These are phyloP conservation scores for Pteronotus mesoamericanus DNA, from an alignment of 2,797 vertebrate species.

Conservation along the genomic window DNA sequence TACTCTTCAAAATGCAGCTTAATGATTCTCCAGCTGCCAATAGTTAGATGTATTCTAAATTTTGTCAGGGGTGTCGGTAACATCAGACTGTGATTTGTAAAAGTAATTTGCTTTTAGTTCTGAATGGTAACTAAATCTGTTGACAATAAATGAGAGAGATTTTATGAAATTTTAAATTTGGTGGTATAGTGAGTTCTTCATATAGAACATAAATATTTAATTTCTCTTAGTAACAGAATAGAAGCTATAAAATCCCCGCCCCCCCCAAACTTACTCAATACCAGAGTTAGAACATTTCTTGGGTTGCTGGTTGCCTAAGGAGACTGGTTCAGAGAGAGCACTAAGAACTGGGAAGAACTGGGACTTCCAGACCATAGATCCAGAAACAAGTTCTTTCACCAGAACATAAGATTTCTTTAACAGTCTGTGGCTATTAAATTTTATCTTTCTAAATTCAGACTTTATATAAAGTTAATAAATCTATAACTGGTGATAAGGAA, in stretches of 20 bases:
- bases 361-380: not conserved
- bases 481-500: not conserved
- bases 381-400: not conserved
- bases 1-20: not conserved
- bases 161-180: not conserved
- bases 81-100: not conserved
- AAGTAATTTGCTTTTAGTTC: slow-evolving; percentile 9
- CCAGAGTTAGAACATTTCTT: not conserved
- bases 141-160: not conserved
- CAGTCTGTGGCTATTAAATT: not conserved
- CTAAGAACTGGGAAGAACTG: not conserved
- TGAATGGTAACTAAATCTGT: not conserved
- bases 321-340: not conserved
- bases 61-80: not conserved
- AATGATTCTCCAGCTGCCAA: not conserved
- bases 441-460: not conserved
- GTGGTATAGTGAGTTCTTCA: not conserved
- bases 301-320: not conserved
- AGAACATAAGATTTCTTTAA: not conserved
- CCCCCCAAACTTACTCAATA: not conserved
- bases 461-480: not conserved
- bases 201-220: not conserved
- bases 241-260: not conserved
- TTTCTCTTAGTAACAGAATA: not conserved
- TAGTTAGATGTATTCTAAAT: not conserved